These are phyloP conservation scores for Nematostella vectensis DNA, from an alignment of 92 coral and sea anemone genomes.

Conservation along the genomic window DNA sequence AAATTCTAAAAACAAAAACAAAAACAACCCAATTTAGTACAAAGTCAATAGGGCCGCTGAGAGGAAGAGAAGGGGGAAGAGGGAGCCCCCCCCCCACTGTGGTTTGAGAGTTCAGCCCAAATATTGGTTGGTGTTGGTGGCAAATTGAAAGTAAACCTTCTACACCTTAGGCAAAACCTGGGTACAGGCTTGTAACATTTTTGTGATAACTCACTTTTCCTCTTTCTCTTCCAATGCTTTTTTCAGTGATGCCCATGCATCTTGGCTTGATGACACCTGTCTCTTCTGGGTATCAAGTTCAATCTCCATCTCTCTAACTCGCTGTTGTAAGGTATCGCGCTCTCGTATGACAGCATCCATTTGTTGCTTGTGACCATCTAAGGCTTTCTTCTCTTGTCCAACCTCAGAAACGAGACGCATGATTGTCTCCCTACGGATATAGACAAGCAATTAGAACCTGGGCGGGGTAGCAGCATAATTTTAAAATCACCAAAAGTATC, in stretches of 20 bases:
- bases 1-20: conserved; percentile 28
- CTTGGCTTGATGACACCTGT: conserved; percentile 89
- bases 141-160: too few relatives aligned
- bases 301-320: conserved; percentile 74
- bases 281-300: conserved; percentile 64
- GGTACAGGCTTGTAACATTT: too few relatives aligned
- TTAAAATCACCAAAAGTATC: not conserved
- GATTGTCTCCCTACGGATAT: conserved; percentile 69
- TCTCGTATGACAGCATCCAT: conserved; percentile 61
- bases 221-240: conserved; percentile 68
- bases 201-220: conserved; percentile 66
- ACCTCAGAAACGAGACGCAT: conserved; percentile 97
- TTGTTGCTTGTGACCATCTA: conserved; percentile 60
- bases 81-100: too few relatives aligned
- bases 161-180: too few relatives aligned
- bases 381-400: conserved; percentile 88
- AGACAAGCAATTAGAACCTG: too few relatives aligned
- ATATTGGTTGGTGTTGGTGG: too few relatives aligned
- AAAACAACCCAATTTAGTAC: too few relatives aligned
- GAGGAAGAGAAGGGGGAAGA: too few relatives aligned
- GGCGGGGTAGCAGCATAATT: not conserved
- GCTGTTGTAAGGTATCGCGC: conserved; percentile 74
- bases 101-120: too few relatives aligned
- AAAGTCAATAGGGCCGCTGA: conserved; percentile 1
- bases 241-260: conserved; percentile 80